phyloP scores from a whole-genome alignment of 2,888 invertebrate genomes.

The Oxytorus armatus region DNA sequence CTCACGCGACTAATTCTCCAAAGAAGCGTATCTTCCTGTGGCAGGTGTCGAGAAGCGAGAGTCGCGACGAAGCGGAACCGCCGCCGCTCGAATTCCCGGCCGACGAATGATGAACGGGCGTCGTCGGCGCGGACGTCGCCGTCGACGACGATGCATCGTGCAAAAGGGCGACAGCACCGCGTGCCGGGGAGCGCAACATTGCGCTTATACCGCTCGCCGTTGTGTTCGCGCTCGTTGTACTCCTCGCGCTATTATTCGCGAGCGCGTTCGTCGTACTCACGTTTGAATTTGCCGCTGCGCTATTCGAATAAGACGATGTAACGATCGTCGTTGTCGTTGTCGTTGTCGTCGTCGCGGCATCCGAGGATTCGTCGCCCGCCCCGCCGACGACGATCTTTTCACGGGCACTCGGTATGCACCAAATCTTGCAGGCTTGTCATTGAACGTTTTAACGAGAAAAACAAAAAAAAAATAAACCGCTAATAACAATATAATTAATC shows the following conservation, averaged over 20 bases:
- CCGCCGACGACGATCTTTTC: conserved; percentile 82
- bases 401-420: conserved; percentile 80
- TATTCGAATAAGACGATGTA: not conserved
- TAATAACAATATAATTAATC: not conserved
- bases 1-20: conserved; percentile 91
- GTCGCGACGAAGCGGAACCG: conserved; percentile 84
- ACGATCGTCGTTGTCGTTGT: conserved; percentile 60
- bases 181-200: conserved; percentile 81
- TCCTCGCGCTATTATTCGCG: conserved; percentile 8
- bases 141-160: conserved; percentile 73
- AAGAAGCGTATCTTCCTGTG: conserved; percentile 90
- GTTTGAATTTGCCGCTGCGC: conserved; percentile 1
- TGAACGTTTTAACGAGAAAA: conserved; percentile 66
- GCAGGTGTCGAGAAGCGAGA: conserved; percentile 90
- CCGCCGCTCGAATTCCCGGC: conserved; percentile 67
- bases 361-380: conserved; percentile 78
- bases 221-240: conserved; percentile 16
- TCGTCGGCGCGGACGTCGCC: conserved; percentile 77
- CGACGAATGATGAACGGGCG: conserved; percentile 76
- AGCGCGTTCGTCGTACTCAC: not conserved
- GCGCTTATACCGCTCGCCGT: conserved; percentile 58
- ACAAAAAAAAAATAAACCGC: not conserved
- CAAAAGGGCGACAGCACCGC: conserved; percentile 73
- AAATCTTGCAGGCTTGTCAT: conserved; percentile 78
- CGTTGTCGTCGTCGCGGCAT: conserved; percentile 64